These are phyloP conservation scores for Pomacea canaliculata DNA, from an alignment of 2,888 invertebrate species.

Conservation along the genomic window DNA sequence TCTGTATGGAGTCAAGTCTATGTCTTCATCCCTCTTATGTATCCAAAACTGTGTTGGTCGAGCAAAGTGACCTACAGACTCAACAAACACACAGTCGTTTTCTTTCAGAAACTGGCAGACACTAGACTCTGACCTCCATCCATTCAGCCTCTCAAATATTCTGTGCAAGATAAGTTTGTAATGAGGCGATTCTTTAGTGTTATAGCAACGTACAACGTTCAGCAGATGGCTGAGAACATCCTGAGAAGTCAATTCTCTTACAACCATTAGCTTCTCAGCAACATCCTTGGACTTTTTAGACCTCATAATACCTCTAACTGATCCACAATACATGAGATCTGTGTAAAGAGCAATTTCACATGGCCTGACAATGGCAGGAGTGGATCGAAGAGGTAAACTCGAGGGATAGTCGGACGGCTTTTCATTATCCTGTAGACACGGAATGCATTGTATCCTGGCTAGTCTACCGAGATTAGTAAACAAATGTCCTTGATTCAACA, in stretches of 20 bases:
- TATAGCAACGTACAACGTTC: conserved; percentile 4
- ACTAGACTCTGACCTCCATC: not conserved
- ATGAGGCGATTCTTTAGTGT: not conserved
- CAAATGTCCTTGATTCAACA: not conserved
- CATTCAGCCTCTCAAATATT: conserved; percentile 13
- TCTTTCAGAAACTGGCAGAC: not conserved
- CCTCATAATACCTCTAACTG: conserved; percentile 33
- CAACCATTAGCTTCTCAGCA: not conserved
- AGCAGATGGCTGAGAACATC: conserved; percentile 21
- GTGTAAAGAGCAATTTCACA: conserved; percentile 29
- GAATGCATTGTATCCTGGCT: not conserved
- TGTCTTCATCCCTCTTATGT: conserved; percentile 1
- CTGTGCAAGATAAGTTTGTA: conserved; percentile 9
- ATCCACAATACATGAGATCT: conserved; percentile 33
- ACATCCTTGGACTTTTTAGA: not conserved
- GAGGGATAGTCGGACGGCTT: conserved; percentile 34
- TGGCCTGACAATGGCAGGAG: conserved; percentile 34
- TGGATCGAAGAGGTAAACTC: conserved; percentile 22
- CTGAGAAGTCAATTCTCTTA: not conserved
- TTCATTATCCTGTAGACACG: conserved; percentile 18
- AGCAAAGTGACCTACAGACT: conserved; percentile 2
- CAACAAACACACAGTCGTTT: not conserved
- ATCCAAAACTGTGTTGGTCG: conserved; percentile 14
- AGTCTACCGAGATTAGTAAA: not conserved
- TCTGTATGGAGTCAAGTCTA: conserved; percentile 17